Percentiles rank a stretch among this genome's conserved stretches.
phyloP scores from a whole-genome alignment of 2,888 invertebrate species.

The Hyposoter didymator region DNA sequence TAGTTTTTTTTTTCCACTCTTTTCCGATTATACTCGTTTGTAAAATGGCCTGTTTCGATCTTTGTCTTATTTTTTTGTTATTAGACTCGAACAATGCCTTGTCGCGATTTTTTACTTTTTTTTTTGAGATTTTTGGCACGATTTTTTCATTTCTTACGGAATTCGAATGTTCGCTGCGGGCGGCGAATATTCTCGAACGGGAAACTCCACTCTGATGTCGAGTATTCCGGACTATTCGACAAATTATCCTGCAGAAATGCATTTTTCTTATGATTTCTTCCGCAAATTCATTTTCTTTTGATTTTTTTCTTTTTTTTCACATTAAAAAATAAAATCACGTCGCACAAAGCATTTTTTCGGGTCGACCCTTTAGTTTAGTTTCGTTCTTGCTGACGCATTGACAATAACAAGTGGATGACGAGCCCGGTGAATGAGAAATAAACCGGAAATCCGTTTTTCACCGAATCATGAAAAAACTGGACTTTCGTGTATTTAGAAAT shows the following conservation, averaged over 20 bases:
- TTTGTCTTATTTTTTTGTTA: conserved; percentile 74
- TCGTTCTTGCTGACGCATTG: conserved; percentile 63
- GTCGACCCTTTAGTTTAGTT: conserved; percentile 58
- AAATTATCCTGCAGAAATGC: conserved; percentile 10
- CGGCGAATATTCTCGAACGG: conserved; percentile 47
- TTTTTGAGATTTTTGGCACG: neutral
- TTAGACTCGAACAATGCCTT: conserved; percentile 45
- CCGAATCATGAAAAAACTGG: conserved; percentile 21
- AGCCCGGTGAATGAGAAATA: conserved; percentile 64
- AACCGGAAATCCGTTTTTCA: conserved; percentile 32
- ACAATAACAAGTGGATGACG: conserved; percentile 64
- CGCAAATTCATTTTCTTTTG: neutral
- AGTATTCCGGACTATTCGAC: conserved; percentile 16
- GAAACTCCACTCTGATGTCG: conserved; percentile 18
- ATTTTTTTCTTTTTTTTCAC: neutral
- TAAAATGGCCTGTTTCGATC: conserved; percentile 78
- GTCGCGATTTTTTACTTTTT: conserved; percentile 9
- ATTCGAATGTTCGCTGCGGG: conserved; percentile 65
- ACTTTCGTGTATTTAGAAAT: conserved; percentile 50
- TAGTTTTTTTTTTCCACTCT: conserved; percentile 60
- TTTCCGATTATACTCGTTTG: conserved; percentile 69
- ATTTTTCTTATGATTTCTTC: neutral
- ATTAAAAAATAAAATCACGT: conserved; percentile 16
- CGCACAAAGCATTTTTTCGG: conserved; percentile 41
- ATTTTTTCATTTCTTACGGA: neutral